phyloP scores from a whole-genome alignment of 1,140 invertebrate genomes.

The Drosophila kurseongensis region DNA sequence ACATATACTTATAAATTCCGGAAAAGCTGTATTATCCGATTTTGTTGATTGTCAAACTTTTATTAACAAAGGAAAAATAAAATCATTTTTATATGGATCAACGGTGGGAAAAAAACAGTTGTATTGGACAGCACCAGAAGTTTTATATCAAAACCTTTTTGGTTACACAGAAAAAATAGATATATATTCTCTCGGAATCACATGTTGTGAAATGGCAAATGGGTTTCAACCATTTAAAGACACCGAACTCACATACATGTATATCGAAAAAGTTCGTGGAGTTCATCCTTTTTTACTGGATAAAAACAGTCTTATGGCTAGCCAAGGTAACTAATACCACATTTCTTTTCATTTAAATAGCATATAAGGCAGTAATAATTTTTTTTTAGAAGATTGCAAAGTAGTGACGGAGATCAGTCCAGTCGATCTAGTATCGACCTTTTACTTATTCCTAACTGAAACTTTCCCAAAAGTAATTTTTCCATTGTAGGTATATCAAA shows the following conservation, averaged over 20 bases:
- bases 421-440: too few relatives aligned
- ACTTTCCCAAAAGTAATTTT: too few relatives aligned
- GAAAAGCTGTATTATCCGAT: conserved; percentile 87
- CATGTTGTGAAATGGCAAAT: conserved; percentile 95
- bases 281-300: conserved; percentile 91
- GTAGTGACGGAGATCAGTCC: too few relatives aligned
- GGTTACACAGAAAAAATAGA: conserved; percentile 96
- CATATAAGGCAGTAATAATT: too few relatives aligned
- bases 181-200: conserved; percentile 95
- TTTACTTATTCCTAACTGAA: too few relatives aligned
- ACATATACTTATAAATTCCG: conserved; percentile 88
- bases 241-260: conserved; percentile 93
- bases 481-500: too few relatives aligned
- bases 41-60: conserved; percentile 91
- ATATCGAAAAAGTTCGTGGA: conserved; percentile 94
- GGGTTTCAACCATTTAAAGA: conserved; percentile 94
- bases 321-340: conserved; percentile 58
- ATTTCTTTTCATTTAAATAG: too few relatives aligned
- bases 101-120: conserved; percentile 90
- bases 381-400: too few relatives aligned
- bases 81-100: conserved; percentile 89
- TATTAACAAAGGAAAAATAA: conserved; percentile 89
- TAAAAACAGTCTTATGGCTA: conserved; percentile 86
- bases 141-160: conserved; percentile 95
- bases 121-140: conserved; percentile 95